Base-by-base conservation (phyloP, 2,797 vertebrate species). In the Chlorospingus semifuscus region DNA sequence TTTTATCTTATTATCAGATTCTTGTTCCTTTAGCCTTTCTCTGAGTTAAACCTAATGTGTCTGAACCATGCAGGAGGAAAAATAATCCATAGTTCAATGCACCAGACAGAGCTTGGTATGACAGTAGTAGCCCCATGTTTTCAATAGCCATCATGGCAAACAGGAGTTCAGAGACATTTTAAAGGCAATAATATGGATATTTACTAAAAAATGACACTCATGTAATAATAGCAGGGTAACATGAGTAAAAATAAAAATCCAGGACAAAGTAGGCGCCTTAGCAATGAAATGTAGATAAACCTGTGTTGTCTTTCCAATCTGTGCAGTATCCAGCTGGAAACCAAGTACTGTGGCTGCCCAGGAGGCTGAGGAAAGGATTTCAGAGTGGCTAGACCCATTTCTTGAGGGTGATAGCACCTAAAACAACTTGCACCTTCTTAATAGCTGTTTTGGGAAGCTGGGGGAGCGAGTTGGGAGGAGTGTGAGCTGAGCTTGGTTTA, bases 121-220 rank as follows among this genome's bases (percentile, higher is more conserved):
- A 34, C 0, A 1, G 27, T 8, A 32, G 30, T 17, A 81, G 11
- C 37, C 32, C 13, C 1, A 17, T 44, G 30, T 60, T 24, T 60
- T 68, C 44, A 41, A 6, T 4, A 71, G 27, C 21, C 30, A 30
- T 46, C 0, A 0, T 34, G 37, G 42, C 41, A 42, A 29, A 57
- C 39, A 59, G 69, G 30, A 27, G n/a, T 86, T 66, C 15, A 36
- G 34, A 0, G 34, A 65, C 46, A 26, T 80, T 74, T 83, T 44
- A n/a, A 56, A 52, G 70, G 22, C 56, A 70, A 4, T 29, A 26
- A 9, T 9, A 24, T 50, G 29, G 30, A 11, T 75, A 64, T 72
- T 79, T 71, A 49, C 46, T 46, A 6, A 64, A 85, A 41, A 72
- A 29, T 12, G 5, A 30, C 19, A 18, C 20, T 50, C 42, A 15